phyloP scores from a whole-genome alignment of 1,140 invertebrate species.

The Cephus cinctus region DNA sequence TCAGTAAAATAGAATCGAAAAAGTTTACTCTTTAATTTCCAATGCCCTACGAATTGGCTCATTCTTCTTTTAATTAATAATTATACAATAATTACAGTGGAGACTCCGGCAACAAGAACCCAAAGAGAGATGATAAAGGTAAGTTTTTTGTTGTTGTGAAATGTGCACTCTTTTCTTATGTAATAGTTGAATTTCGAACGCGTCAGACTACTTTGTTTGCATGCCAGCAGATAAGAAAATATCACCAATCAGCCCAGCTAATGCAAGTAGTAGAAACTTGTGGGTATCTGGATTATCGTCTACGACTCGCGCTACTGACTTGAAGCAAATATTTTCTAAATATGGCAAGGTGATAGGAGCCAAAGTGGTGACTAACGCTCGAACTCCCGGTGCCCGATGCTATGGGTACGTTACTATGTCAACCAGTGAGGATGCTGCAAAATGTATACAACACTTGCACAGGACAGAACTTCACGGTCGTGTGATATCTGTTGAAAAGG shows the following conservation, averaged over 20 bases:
- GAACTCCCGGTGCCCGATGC: constrained; percentile 85
- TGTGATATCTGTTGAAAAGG: constrained; percentile 91
- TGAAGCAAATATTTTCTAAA: constrained; percentile 88
- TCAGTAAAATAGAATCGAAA: constrained; percentile 27
- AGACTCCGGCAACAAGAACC: constrained; percentile 42
- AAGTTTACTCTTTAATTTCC: constrained; percentile 21
- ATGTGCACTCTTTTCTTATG: not conserved
- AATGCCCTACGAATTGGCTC: constrained; percentile 11
- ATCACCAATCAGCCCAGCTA: constrained; percentile 35
- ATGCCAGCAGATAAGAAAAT: constrained; percentile 44
- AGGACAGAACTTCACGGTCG: constrained; percentile 88
- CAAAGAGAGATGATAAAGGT: constrained; percentile 54
- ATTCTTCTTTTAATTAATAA: constrained; percentile 15
- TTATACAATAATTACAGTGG: constrained; percentile 40
- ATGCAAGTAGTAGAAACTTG: constrained; percentile 69
- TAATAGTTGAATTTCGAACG: not conserved
- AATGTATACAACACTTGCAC: constrained; percentile 87
- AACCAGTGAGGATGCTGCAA: constrained; percentile 81
- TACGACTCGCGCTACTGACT: constrained; percentile 84
- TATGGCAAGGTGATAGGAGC: constrained; percentile 94
- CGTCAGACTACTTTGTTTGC: not conserved
- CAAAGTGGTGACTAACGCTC: constrained; percentile 94
- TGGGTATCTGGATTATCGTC: constrained; percentile 93
- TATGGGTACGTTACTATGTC: constrained; percentile 96
- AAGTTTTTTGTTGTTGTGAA: constrained; percentile 8